Percentiles rank a stretch among this genome's conserved stretches.
Conservation (phyloP, 2,113 vertebrate genomes). For the Xiphophorus hellerii region DNA sequence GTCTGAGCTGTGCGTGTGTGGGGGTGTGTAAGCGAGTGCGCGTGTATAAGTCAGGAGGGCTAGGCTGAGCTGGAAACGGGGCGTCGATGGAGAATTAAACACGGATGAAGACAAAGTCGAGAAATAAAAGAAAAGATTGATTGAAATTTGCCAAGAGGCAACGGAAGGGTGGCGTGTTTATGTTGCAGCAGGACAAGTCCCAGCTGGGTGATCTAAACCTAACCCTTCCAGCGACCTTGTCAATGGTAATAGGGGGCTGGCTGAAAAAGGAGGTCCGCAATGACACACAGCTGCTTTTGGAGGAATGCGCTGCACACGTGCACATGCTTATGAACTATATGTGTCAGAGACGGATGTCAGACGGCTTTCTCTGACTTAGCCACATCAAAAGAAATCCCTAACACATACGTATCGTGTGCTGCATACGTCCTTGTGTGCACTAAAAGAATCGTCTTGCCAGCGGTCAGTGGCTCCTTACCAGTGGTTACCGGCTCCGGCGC, state of each 20-base stretch:
- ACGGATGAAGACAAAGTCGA: background rate
- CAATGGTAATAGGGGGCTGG: constrained; percentile 42
- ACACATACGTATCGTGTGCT: background rate
- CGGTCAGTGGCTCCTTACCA: constrained; percentile 36
- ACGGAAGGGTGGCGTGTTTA: constrained; percentile 32
- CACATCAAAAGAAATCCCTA: constrained; percentile 2
- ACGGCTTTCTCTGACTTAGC: constrained; percentile 11
- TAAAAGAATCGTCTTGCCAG: constrained; percentile 34
- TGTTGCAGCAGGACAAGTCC: constrained; percentile 32
- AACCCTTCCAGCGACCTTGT: constrained; percentile 54
- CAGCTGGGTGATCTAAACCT: constrained; percentile 61
- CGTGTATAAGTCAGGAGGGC: constrained; percentile 54
- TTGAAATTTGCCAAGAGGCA: constrained; percentile 9
- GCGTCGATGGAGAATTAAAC: constrained; percentile 37
- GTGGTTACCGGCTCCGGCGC: constrained; percentile 29
- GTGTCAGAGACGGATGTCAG: constrained; percentile 22
- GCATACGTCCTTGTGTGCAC: constrained; percentile 3
- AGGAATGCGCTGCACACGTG: constrained; percentile 13
- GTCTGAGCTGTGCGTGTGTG: constrained; percentile 48
- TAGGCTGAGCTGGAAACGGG: constrained; percentile 70
- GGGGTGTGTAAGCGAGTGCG: constrained; percentile 24
- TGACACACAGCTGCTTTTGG: constrained; percentile 59
- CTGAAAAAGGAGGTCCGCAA: constrained; percentile 54
- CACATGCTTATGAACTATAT: background rate
- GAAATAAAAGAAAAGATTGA: constrained; percentile 4